Conservation (phyloP, 1,140 invertebrate species). For the Spodoptera frugiperda region DNA sequence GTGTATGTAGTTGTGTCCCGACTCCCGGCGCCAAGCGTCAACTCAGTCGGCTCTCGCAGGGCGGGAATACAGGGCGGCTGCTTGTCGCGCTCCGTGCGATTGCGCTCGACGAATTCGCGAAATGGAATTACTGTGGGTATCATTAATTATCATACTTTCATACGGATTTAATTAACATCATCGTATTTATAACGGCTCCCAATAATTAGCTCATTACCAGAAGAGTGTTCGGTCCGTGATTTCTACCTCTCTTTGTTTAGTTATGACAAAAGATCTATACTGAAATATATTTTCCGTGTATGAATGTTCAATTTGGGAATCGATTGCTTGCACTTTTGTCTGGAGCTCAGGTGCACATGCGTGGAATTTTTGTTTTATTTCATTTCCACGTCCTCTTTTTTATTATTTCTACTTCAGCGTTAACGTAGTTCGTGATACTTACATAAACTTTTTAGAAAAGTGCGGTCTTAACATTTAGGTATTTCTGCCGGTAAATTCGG, state of each 20-base stretch:
- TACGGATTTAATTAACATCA: background rate
- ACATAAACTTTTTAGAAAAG: too few relatives aligned
- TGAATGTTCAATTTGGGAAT: conserved; percentile 29
- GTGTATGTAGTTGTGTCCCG: conserved; percentile 23
- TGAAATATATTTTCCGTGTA: conserved; percentile 21
- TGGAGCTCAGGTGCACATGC: conserved; percentile 6
- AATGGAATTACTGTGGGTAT: conserved; percentile 38
- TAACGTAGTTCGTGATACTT: too few relatives aligned
- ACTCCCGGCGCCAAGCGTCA: background rate
- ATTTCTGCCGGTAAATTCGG: too few relatives aligned
- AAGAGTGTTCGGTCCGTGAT: background rate
- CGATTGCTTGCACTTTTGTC: conserved; percentile 24
- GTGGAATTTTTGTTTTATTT: conserved; percentile 5
- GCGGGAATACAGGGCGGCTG: conserved; percentile 37
- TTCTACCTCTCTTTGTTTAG: conserved; percentile 25
- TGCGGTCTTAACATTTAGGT: too few relatives aligned
- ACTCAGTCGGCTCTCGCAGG: conserved; percentile 37
- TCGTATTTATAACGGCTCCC: background rate
- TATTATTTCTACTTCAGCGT: background rate
- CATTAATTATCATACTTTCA: background rate
- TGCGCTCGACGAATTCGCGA: conserved; percentile 19
- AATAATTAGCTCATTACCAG: background rate
- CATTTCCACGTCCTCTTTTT: background rate
- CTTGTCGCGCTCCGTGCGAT: background rate
- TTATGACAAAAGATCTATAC: conserved; percentile 34